Conservation (phyloP, 2,888 invertebrate species). For the Eupithecia subumbrata region DNA sequence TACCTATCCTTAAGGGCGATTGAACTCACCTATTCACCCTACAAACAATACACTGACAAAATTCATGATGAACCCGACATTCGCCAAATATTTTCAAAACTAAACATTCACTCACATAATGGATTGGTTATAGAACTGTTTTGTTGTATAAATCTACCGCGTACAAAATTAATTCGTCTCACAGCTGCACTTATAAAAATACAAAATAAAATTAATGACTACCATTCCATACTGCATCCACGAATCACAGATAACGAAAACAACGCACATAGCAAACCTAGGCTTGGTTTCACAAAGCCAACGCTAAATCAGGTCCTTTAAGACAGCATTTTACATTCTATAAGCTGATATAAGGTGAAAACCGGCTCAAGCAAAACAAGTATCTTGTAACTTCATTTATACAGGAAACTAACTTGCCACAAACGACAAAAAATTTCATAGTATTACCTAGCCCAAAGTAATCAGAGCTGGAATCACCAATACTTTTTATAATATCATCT, state of each 20-base stretch:
- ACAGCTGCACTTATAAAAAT: constrained; percentile 61
- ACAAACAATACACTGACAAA: background rate
- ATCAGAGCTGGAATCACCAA: background rate
- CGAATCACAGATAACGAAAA: constrained; percentile 75
- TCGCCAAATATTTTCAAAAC: background rate
- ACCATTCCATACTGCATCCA: constrained; percentile 62
- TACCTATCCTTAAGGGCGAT: background rate
- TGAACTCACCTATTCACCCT: background rate
- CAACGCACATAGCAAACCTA: constrained; percentile 54
- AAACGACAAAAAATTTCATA: background rate
- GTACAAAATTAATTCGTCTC: constrained; percentile 55
- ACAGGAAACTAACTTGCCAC: background rate
- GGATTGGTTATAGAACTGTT: constrained; percentile 6
- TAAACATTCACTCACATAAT: background rate
- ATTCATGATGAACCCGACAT: background rate
- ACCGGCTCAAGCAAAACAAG: background rate
- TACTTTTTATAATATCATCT: background rate
- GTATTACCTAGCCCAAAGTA: background rate
- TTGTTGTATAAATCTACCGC: constrained; percentile 46
- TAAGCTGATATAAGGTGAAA: background rate
- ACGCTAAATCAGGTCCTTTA: background rate
- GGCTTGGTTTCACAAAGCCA: constrained; percentile 13
- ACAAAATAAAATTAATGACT: constrained; percentile 59
- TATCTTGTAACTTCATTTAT: background rate
- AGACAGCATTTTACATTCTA: background rate